These are phyloP conservation scores for Metopia argyrocephala DNA, from an alignment of 2,888 invertebrate genomes.

Conservation along the genomic window DNA sequence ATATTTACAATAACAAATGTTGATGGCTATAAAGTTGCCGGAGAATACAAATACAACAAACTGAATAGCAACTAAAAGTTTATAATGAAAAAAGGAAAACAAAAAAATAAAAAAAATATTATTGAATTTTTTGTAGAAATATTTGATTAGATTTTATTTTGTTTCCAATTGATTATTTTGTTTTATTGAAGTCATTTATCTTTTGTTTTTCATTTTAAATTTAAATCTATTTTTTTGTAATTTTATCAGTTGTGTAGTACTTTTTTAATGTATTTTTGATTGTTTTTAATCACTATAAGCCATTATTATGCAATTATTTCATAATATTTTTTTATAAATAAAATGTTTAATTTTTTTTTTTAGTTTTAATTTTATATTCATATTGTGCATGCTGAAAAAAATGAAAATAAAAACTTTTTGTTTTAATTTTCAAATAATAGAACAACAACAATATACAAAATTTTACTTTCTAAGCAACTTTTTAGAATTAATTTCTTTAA, in stretches of 20 bases:
- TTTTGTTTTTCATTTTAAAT: constrained; percentile 11
- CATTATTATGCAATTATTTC: constrained; percentile 23
- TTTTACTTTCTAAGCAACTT: no score
- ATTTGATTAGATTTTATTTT: background rate
- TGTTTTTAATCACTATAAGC: constrained; percentile 42
- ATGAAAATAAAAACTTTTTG: no score
- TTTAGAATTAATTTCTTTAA: no score
- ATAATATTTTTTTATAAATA: background rate
- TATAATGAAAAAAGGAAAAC: background rate
- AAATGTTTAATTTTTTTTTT: constrained; percentile 3
- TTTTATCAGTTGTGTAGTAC: background rate
- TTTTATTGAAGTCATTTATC: constrained; percentile 20
- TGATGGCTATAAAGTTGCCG: background rate
- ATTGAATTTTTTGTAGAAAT: constrained; percentile 18
- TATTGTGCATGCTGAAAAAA: background rate
- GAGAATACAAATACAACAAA: background rate
- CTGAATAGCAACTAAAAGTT: background rate
- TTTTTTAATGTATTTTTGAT: constrained; percentile 5
- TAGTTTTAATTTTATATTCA: background rate
- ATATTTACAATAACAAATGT: constrained; percentile 4
- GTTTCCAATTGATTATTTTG: constrained; percentile 38
- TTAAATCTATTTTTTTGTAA: background rate
- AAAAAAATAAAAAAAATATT: background rate
- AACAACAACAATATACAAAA: no score
- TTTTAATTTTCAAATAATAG: no score